A percentile compares a stretch with the other conserved stretches of the same genome.
These are phyloP conservation scores for Rotaria sp. DNA, from an alignment of 2,888 invertebrate species.

Conservation along the genomic window DNA sequence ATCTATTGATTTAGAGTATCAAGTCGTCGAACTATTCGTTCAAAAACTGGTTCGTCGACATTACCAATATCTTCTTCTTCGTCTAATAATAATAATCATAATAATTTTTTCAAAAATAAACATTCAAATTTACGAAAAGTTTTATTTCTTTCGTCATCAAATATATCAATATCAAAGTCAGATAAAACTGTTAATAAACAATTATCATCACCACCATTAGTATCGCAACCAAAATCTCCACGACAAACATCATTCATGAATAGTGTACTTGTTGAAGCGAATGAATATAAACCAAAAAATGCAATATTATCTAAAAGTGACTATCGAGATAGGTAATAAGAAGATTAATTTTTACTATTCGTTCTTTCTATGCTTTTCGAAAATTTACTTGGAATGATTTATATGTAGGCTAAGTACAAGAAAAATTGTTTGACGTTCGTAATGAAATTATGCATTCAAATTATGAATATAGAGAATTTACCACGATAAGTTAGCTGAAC, in stretches of 20 bases:
- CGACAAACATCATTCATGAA: background rate
- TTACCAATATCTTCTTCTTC: background rate
- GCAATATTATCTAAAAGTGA: background rate
- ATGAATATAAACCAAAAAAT: slow-evolving; percentile 20
- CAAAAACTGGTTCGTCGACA: background rate
- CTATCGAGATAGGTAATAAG: background rate
- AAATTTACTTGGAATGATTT: too few relatives aligned
- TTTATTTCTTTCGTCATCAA: background rate
- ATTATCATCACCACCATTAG: too few relatives aligned
- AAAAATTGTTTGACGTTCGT: background rate
- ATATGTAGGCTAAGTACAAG: background rate
- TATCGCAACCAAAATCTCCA: background rate
- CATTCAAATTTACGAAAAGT: background rate
- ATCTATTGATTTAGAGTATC: background rate
- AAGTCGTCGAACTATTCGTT: background rate
- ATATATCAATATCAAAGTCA: background rate
- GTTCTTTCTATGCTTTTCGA: too few relatives aligned
- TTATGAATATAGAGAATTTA: too few relatives aligned
- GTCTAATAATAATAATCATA: too few relatives aligned
- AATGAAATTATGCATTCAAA: too few relatives aligned
- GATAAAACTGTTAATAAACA: background rate
- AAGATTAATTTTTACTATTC: background rate
- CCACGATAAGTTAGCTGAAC: too few relatives aligned
- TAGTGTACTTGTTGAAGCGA: background rate
- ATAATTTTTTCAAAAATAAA: background rate